Conservation (phyloP, 2,888 invertebrate genomes). For the Helicoverpa assulta region DNA sequence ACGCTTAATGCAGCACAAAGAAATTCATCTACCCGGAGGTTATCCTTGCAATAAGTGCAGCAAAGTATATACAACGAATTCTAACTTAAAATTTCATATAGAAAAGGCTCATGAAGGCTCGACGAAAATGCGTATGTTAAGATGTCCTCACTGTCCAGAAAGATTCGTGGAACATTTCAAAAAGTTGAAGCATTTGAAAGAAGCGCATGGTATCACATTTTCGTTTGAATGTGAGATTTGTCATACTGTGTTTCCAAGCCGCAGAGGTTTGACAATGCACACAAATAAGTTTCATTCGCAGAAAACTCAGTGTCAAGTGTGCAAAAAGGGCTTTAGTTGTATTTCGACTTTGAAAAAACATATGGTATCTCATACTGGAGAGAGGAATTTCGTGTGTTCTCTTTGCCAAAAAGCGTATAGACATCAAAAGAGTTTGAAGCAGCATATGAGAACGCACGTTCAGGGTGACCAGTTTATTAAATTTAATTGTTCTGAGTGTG, state of each 20-base stretch:
- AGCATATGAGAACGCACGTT: constrained; percentile 80
- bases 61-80: constrained; percentile 85
- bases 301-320: constrained; percentile 85
- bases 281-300: constrained; percentile 79
- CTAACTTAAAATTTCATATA: constrained; percentile 79
- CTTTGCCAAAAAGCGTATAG: constrained; percentile 88
- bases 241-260: constrained; percentile 74
- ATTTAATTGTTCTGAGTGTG: constrained; percentile 74
- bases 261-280: constrained; percentile 79
- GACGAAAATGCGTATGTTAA: constrained; percentile 74
- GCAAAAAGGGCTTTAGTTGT: constrained; percentile 86
- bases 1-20: constrained; percentile 78
- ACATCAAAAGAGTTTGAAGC: constrained; percentile 82
- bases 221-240: constrained; percentile 80
- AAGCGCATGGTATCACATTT: constrained; percentile 78
- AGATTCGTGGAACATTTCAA: constrained; percentile 80
- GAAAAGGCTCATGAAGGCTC: constrained; percentile 79
- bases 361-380: constrained; percentile 77
- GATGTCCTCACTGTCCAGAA: constrained; percentile 79
- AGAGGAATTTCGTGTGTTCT: constrained; percentile 78
- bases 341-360: constrained; percentile 77
- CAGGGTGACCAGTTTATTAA: constrained; percentile 65
- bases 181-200: constrained; percentile 82
- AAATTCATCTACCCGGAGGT: constrained; percentile 79
- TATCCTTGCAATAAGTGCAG: constrained; percentile 82